phyloP scores from a whole-genome alignment of 2,797 vertebrate species.

The Phalloptychus januarius region DNA sequence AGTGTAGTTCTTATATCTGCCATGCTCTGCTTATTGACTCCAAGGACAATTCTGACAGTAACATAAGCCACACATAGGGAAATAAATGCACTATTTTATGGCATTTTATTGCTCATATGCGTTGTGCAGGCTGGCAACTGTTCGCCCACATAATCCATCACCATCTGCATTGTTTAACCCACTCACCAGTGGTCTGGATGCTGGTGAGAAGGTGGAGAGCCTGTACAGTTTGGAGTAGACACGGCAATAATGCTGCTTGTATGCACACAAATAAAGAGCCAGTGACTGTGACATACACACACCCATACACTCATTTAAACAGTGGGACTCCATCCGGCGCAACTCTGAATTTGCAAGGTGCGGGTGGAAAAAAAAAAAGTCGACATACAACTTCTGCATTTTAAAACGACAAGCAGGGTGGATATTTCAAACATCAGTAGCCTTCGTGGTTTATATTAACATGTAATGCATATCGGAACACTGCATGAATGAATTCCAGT shows the following conservation, averaged over 20 bases:
- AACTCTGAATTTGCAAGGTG: conserved; percentile 17
- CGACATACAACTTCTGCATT: conserved; percentile 49
- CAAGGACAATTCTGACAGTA: neutral
- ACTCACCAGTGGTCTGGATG: conserved; percentile 60
- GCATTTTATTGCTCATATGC: conserved; percentile 37
- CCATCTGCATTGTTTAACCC: conserved; percentile 72
- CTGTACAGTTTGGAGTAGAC: conserved; percentile 46
- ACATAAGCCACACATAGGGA: neutral
- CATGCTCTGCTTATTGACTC: neutral
- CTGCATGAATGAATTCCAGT: conserved; percentile 6
- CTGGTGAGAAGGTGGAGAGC: conserved; percentile 56
- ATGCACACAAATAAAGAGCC: conserved; percentile 25
- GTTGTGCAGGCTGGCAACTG: conserved; percentile 34
- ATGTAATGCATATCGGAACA: conserved; percentile 1
- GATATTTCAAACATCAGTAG: neutral
- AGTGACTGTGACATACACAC: conserved; percentile 16
- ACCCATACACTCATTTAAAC: conserved; percentile 7
- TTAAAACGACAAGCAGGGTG: conserved; percentile 4
- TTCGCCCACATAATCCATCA: conserved; percentile 61
- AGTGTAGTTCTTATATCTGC: neutral
- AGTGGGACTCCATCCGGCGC: conserved; percentile 18
- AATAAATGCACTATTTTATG: neutral
- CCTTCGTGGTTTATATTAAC: neutral
- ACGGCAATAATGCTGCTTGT: conserved; percentile 34
- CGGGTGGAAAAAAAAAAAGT: conserved; percentile 24